Evolutionary conservation across 2,888 invertebrate species (phyloP).

Genomic region (Gnatocerus cornutus): DNA sequence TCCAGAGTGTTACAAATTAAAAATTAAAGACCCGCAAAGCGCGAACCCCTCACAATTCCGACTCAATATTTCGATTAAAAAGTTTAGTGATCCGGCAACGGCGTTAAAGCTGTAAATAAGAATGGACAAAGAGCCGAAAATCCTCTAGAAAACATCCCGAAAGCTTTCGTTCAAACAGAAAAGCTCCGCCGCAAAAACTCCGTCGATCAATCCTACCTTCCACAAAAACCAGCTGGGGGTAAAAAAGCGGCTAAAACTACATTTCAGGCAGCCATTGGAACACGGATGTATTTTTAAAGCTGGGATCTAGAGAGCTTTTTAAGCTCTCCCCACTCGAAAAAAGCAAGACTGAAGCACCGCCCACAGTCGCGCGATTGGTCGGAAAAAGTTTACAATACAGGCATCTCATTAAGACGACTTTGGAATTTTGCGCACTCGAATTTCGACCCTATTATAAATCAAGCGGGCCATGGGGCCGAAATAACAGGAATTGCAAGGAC

Average conservation of each 20-base stretch:
- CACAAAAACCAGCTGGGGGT: slow-evolving; percentile 62
- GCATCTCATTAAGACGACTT: slow-evolving; percentile 71
- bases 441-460: slow-evolving; percentile 65
- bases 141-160: slow-evolving; percentile 65
- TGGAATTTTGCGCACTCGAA: slow-evolving; percentile 69
- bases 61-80: slow-evolving; percentile 54
- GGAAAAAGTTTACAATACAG: slow-evolving; percentile 70
- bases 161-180: slow-evolving; percentile 67
- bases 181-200: slow-evolving; percentile 66
- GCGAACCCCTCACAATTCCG: slow-evolving; percentile 30
- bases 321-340: slow-evolving; percentile 68
- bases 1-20: slow-evolving; percentile 42
- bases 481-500: slow-evolving; percentile 25
- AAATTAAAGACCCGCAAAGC: slow-evolving; percentile 35
- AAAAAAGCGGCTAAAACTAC: slow-evolving; percentile 69
- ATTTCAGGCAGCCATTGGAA: slow-evolving; percentile 71
- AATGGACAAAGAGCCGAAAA: slow-evolving; percentile 64
- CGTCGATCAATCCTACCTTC: slow-evolving; percentile 67
- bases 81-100: slow-evolving; percentile 56
- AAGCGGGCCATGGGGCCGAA: slow-evolving; percentile 24
- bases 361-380: slow-evolving; percentile 67
- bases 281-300: slow-evolving; percentile 70
- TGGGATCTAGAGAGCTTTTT: slow-evolving; percentile 68
- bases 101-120: slow-evolving; percentile 63
- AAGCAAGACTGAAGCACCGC: slow-evolving; percentile 63